A percentile compares a stretch with the other conserved stretches of the same genome.
Evolutionary conservation across 2,888 invertebrate species (phyloP).

Genomic region (Lapara coniferarum): DNA sequence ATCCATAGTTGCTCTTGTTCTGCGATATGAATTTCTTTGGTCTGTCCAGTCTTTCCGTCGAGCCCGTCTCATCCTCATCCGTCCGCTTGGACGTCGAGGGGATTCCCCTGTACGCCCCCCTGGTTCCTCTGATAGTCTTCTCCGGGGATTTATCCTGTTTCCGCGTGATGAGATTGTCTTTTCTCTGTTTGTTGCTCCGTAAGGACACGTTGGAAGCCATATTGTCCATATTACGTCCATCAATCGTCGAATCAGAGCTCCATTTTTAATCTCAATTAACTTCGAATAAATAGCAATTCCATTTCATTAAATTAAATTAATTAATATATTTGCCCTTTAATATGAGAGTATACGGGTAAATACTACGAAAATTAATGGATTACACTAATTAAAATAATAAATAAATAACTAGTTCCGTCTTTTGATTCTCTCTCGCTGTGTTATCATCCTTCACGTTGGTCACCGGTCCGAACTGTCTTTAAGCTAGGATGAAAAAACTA

Average conservation of each 20-base stretch:
- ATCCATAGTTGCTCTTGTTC: conserved; percentile 73
- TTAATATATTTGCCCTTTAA: conserved; percentile 40
- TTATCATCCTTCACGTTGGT: conserved; percentile 68
- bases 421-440: conserved; percentile 78
- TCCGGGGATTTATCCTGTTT: conserved; percentile 82
- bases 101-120: conserved; percentile 73
- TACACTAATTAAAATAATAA: conserved; percentile 65
- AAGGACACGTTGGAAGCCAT: conserved; percentile 75
- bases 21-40: conserved; percentile 80
- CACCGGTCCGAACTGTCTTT: conserved; percentile 54
- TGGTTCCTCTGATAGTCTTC: conserved; percentile 77
- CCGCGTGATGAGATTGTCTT: conserved; percentile 78
- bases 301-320: conserved; percentile 47
- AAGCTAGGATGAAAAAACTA: conserved; percentile 60
- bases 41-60: conserved; percentile 77
- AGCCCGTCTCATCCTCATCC: conserved; percentile 73
- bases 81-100: conserved; percentile 74
- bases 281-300: conserved; percentile 55
- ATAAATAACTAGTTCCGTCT: conserved; percentile 81
- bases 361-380: conserved; percentile 50
- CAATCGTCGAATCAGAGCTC: conserved; percentile 43
- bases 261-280: conserved; percentile 34
- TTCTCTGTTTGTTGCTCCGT: conserved; percentile 73
- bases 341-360: conserved; percentile 28
- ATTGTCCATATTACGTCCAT: conserved; percentile 73